Percentiles rank a stretch among this genome's conserved stretches.
These are phyloP conservation scores for Odiellus spinosus DNA, from an alignment of 2,888 invertebrate species.

Conservation along the genomic window DNA sequence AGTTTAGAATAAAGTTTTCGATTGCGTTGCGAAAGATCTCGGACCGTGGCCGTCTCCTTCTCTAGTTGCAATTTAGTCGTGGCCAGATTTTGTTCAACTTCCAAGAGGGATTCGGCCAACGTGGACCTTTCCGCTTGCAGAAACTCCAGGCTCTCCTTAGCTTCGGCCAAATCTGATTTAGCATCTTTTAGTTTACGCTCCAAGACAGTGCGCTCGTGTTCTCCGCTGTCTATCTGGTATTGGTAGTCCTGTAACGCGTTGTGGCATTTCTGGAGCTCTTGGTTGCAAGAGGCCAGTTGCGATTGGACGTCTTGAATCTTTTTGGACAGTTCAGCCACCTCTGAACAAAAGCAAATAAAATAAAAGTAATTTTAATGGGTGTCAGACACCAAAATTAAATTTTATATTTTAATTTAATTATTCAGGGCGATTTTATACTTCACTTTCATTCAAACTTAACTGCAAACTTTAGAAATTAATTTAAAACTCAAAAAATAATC, in stretches of 20 bases:
- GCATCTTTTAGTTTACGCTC: conserved; percentile 8
- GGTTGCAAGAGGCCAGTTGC: conserved; percentile 8
- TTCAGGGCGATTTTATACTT: no score
- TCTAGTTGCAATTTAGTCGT: conserved; percentile 11
- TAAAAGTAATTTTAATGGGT: no score
- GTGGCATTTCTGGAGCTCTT: conserved; percentile 14
- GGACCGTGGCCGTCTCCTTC: conserved; percentile 9
- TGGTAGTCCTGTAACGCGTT: conserved; percentile 14
- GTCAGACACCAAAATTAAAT: no score
- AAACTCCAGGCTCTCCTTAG: conserved; percentile 17
- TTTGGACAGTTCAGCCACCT: no score
- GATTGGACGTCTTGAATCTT: conserved; percentile 12
- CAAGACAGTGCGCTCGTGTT: conserved; percentile 3
- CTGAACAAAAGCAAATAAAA: no score
- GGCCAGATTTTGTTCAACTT: conserved; percentile 11
- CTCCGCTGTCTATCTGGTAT: conserved; percentile 6
- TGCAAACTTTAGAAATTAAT: no score
- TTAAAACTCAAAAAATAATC: no score
- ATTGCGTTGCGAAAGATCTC: conserved; percentile 14
- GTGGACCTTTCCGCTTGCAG: conserved; percentile 14
- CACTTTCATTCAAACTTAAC: no score
- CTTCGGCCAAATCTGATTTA: conserved; percentile 6
- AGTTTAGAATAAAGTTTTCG: conserved; percentile 14
- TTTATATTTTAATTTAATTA: no score
- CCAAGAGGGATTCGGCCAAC: conserved; percentile 16